phyloP scores from a whole-genome alignment of 2,113 vertebrate genomes.

The Vulpes lagopus region DNA sequence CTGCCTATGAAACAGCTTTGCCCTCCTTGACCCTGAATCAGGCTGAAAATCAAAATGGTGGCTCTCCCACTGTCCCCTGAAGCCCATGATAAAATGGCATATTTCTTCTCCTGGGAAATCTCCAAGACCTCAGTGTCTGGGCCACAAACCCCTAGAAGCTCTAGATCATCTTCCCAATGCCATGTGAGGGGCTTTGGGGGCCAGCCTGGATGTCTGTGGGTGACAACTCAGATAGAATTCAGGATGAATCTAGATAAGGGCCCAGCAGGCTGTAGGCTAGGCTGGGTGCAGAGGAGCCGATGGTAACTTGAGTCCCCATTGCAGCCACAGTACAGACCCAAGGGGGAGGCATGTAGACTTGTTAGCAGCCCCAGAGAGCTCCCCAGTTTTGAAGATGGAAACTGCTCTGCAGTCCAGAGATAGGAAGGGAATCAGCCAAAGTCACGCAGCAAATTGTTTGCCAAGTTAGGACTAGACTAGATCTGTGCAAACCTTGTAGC shows the following conservation, averaged over 20 bases:
- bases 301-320: neutral
- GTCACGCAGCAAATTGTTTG: neutral
- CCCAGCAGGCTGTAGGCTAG: neutral
- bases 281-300: neutral
- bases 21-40: neutral
- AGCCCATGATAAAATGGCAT: accelerated
- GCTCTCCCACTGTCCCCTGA: neutral
- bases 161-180: neutral
- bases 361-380: neutral
- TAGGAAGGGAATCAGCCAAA: neutral
- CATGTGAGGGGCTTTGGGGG: neutral
- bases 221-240: neutral
- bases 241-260: neutral
- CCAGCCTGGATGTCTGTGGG: neutral
- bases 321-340: neutral
- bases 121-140: neutral
- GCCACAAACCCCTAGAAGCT: neutral
- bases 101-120: neutral
- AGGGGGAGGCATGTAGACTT: accelerated
- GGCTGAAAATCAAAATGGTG: neutral
- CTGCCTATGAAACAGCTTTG: neutral
- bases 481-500: neutral
- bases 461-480: neutral
- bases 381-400: neutral
- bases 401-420: neutral